Conservation (phyloP, 2,113 vertebrate species). For the Gobio gobio region DNA sequence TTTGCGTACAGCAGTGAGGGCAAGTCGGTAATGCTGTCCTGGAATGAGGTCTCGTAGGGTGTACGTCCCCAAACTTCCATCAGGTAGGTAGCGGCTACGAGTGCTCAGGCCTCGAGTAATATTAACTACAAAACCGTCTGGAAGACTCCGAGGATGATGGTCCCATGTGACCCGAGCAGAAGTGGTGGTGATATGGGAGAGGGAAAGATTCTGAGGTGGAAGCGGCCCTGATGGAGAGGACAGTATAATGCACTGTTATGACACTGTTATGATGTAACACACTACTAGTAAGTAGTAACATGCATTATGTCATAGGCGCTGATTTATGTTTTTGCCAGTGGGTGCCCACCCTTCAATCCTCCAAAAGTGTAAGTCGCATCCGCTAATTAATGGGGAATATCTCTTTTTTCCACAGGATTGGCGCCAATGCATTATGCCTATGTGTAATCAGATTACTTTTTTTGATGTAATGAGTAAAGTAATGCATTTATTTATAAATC, state of each 20-base stretch:
- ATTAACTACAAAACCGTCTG: slow-evolving; percentile 92
- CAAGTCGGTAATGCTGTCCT: slow-evolving; percentile 83
- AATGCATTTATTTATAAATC: too few relatives aligned
- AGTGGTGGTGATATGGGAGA: slow-evolving; percentile 81
- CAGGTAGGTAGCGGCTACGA: slow-evolving; percentile 91
- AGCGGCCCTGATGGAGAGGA: slow-evolving; percentile 80
- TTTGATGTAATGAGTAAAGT: too few relatives aligned
- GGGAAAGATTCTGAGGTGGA: slow-evolving; percentile 87
- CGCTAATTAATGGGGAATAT: too few relatives aligned
- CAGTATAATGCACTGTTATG: slow-evolving; percentile 22
- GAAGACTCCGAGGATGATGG: slow-evolving; percentile 60
- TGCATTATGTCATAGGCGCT: too few relatives aligned
- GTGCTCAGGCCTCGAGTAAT: slow-evolving; percentile 86
- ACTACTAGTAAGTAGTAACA: too few relatives aligned
- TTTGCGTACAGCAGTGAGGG: slow-evolving; percentile 82
- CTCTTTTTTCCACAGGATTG: too few relatives aligned
- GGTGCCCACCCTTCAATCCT: too few relatives aligned
- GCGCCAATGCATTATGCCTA: too few relatives aligned
- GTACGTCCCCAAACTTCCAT: slow-evolving; percentile 81
- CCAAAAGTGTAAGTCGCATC: too few relatives aligned
- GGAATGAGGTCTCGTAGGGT: slow-evolving; percentile 85
- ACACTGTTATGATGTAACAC: not conserved
- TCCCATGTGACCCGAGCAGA: slow-evolving; percentile 87
- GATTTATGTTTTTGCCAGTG: too few relatives aligned
- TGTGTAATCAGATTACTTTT: too few relatives aligned